Percentiles rank a stretch among this genome's conserved stretches.
Conservation (phyloP, 2,888 invertebrate genomes). For the Platerodrilus igneus region DNA sequence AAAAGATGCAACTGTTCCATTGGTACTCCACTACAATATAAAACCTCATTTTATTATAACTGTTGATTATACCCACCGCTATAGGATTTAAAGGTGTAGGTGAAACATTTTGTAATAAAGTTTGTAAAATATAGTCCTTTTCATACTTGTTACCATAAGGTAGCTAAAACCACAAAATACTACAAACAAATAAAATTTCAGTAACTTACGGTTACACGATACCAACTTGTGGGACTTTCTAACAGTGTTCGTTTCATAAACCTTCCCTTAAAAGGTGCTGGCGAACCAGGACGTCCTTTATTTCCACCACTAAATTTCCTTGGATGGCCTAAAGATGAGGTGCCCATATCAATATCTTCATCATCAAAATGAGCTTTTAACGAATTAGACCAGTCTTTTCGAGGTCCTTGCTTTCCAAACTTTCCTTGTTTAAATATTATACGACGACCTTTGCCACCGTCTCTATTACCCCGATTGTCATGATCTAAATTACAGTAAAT, state of each 20-base stretch:
- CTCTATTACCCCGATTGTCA: background rate
- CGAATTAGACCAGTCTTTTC: conserved; percentile 27
- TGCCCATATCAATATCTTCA: conserved; percentile 61
- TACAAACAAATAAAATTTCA: conserved; percentile 4
- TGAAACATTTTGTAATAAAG: conserved; percentile 57
- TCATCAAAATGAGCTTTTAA: conserved; percentile 50
- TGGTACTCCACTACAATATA: conserved; percentile 52
- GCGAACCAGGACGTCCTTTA: conserved; percentile 49
- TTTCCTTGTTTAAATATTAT: conserved; percentile 54
- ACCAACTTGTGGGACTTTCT: conserved; percentile 62
- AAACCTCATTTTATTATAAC: too few species aligned
- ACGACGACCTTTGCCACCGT: conserved; percentile 35
- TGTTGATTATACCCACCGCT: conserved; percentile 46
- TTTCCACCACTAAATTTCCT: conserved; percentile 24
- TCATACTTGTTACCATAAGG: conserved; percentile 72
- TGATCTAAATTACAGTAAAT: too few species aligned
- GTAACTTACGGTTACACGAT: conserved; percentile 58
- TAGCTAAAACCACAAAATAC: conserved; percentile 44
- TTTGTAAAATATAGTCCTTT: conserved; percentile 61
- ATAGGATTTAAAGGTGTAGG: conserved; percentile 66
- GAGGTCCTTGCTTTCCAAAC: conserved; percentile 43
- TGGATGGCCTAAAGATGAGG: conserved; percentile 38
- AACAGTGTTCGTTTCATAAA: conserved; percentile 49
- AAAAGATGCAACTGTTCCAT: conserved; percentile 65
- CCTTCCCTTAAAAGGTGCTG: conserved; percentile 46